These are phyloP conservation scores for Euwallacea similis DNA, from an alignment of 1,140 invertebrate species.

Conservation along the genomic window DNA sequence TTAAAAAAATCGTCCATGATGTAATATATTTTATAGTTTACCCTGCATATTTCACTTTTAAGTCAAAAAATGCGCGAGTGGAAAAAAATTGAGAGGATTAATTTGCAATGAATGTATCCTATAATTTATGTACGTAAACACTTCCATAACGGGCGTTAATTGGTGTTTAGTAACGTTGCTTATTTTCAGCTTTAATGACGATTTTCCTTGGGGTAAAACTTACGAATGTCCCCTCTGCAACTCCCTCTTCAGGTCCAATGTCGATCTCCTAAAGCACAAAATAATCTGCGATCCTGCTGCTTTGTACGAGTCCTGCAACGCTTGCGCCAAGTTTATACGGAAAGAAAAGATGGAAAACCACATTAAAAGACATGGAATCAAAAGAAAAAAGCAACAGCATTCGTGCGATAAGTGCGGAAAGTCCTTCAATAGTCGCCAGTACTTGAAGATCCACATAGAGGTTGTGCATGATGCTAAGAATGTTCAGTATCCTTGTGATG, in stretches of 20 bases:
- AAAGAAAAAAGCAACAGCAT: constrained; percentile 18
- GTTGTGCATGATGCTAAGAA: constrained; percentile 17
- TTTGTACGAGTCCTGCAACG: constrained; percentile 8
- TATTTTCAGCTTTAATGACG: no score
- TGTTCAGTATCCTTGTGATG: constrained; percentile 58
- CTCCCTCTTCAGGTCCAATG: constrained; percentile 15
- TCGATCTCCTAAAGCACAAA: constrained; percentile 28
- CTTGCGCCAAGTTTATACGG: constrained; percentile 25
- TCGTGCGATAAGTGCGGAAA: constrained; percentile 18
- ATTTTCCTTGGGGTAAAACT: neutral
- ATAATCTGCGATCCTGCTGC: constrained; percentile 17
- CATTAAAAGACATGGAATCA: constrained; percentile 21
- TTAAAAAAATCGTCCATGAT: neutral
- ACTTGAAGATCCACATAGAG: constrained; percentile 21
- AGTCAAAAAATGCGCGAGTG: neutral
- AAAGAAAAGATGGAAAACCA: constrained; percentile 29
- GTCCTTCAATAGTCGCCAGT: constrained; percentile 19
- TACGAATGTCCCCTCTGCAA: constrained; percentile 22
- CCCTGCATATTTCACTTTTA: neutral
- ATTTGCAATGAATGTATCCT: neutral
- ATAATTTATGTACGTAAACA: no score
- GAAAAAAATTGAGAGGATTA: neutral
- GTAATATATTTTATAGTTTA: neutral
- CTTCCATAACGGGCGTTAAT: neutral
- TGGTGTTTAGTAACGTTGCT: no score